phyloP scores from a whole-genome alignment of 2,113 vertebrate species.

The Corythornis madagascariensis region DNA sequence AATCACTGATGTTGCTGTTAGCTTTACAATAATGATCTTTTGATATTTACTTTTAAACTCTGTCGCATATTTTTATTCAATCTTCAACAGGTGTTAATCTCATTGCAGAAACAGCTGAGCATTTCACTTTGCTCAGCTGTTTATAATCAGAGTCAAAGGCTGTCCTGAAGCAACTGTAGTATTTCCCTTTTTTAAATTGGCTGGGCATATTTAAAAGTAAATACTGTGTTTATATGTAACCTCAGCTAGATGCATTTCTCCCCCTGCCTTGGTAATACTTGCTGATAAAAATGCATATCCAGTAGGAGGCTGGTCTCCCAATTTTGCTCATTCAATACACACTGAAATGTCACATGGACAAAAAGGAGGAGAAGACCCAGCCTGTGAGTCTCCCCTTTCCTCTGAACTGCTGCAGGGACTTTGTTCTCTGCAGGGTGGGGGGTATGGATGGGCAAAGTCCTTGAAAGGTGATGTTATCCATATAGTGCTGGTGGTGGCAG shows the following conservation, averaged over 20 bases:
- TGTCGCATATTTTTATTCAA: conserved; percentile 41
- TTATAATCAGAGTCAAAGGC: conserved; percentile 64
- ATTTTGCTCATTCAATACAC: not conserved
- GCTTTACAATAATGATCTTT: conserved; percentile 38
- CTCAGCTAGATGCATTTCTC: not conserved
- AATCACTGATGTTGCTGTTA: conserved; percentile 1
- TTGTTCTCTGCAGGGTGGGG: not conserved
- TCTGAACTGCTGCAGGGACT: not conserved
- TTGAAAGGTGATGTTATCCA: not conserved
- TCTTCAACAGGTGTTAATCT: conserved; percentile 69
- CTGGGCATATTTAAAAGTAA: conserved; percentile 62
- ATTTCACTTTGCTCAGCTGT: conserved; percentile 62
- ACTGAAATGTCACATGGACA: not conserved
- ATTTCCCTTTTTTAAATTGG: conserved; percentile 44
- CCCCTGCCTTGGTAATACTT: not conserved
- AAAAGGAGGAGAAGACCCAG: not conserved
- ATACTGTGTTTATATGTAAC: not conserved
- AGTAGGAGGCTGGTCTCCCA: not conserved
- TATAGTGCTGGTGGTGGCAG: not conserved
- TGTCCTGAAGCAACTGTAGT: not conserved
- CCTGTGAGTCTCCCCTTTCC: not conserved
- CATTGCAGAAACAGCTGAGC: conserved; percentile 48
- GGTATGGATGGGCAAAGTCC: not conserved
- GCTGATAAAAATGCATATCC: not conserved
- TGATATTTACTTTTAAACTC: conserved; percentile 55